Percentiles rank a stretch among this genome's conserved stretches.
These are phyloP conservation scores for Crotalus viridis DNA, from an alignment of 2,113 vertebrate species.

Conservation along the genomic window DNA sequence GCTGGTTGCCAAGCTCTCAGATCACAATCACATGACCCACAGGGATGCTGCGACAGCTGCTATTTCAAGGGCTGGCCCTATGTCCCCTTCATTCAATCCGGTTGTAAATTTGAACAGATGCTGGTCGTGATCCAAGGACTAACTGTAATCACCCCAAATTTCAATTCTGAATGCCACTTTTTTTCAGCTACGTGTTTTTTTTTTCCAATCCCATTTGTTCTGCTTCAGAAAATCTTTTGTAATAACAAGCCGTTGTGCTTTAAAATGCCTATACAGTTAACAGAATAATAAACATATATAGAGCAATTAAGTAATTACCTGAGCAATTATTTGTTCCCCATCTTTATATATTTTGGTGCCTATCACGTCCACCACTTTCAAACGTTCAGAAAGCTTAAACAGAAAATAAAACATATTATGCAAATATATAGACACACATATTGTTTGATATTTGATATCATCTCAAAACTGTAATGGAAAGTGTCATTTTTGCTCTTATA, in stretches of 20 bases:
- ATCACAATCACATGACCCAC: too few species aligned
- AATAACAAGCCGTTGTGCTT: not conserved
- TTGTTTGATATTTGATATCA: not conserved
- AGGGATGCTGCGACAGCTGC: too few species aligned
- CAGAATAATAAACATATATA: not conserved
- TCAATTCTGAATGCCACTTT: not conserved
- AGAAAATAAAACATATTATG: constrained; percentile 29
- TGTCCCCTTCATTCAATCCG: too few species aligned
- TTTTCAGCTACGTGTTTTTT: not conserved
- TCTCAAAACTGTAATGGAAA: not conserved
- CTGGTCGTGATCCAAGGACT: too few species aligned
- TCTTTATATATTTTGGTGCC: constrained; percentile 88
- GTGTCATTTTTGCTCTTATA: not conserved
- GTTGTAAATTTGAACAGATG: too few species aligned
- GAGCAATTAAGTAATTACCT: constrained; percentile 74
- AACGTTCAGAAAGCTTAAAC: constrained; percentile 89
- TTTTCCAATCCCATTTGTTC: not conserved
- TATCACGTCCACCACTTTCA: constrained; percentile 97
- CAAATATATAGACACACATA: not conserved
- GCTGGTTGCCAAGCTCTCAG: too few species aligned
- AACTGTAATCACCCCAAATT: not conserved
- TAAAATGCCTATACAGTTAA: not conserved
- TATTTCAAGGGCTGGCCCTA: too few species aligned
- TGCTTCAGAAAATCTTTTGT: not conserved
- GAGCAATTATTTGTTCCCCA: constrained; percentile 95